Base-by-base conservation (phyloP, 2,113 vertebrate species). In the Corydoras sp. region DNA sequence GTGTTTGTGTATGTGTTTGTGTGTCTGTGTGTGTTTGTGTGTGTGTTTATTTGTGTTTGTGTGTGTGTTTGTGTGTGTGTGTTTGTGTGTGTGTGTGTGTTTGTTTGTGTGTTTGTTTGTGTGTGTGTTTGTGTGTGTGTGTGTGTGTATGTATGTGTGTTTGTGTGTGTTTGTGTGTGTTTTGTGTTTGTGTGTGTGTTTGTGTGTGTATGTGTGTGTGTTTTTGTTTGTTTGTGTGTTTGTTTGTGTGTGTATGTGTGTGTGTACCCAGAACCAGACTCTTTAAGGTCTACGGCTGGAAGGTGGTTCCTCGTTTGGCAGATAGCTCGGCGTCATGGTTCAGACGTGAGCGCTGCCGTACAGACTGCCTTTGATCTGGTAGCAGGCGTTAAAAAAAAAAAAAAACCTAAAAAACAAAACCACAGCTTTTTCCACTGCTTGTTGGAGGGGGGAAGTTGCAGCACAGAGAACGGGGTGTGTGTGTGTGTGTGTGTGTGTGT, bases 401-500 rank as follows among this genome's bases (percentile, higher is more conserved):
- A 15, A n/a, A 15, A n/a, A 7, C n/a, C 51, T 10, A 53, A 10
- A 53, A 53, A 3, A n/a, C 12, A 56, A 56, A 90, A 91, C 91
- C 81, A 60, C 90, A 88, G 69, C 77, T 85, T 76, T 91, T 91
- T 92, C 89, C 90, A 86, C 83, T 85, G 79, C 72, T 74, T 66
- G 73, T 65, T 70, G 77, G 79, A 83, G 4, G 7, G 81, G 83
- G 84, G 84, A 79, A 77, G 77, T 86, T 83, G 85, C 62, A 62
- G 55, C 58, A 68, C 62, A 56, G 7, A 68, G 58, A 68, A 30
- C 54, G 59, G 53, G 54, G 58, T 72, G 31, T 72, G 15, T 64
- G 9, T 58, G 59, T 68, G 61, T 58, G 18, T 24, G 18, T 24
- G 18, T 24, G 18, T 24, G 18, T 24, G 18, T 24, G 18, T 24